Conservation (phyloP, 2,797 vertebrate species). For the Karalla daura region DNA sequence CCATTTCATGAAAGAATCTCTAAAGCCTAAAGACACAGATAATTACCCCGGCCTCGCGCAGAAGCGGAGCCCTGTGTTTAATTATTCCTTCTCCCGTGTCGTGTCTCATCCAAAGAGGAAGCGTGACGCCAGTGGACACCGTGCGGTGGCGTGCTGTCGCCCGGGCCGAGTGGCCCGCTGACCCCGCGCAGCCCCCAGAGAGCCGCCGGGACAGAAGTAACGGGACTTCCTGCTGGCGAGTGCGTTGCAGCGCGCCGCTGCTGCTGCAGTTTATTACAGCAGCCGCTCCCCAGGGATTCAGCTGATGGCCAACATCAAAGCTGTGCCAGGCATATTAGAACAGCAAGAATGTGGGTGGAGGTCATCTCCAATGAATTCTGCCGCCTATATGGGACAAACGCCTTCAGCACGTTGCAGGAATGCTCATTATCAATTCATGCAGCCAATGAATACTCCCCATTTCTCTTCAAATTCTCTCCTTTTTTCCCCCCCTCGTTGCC, state of each 20-base stretch:
- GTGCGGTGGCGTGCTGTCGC: constrained; percentile 20
- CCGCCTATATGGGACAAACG: constrained; percentile 74
- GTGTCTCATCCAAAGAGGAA: neutral
- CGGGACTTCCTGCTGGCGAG: constrained; percentile 61
- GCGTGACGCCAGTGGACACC: neutral
- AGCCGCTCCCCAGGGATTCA: constrained; percentile 68
- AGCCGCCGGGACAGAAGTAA: constrained; percentile 36
- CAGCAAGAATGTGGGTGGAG: constrained; percentile 78
- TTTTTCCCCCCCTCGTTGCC: constrained; percentile 21
- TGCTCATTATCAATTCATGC: constrained; percentile 82
- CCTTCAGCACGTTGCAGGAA: constrained; percentile 69
- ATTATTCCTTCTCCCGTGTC: too few species aligned
- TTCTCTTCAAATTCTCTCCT: constrained; percentile 54
- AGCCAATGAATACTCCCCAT: constrained; percentile 55
- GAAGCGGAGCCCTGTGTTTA: too few species aligned
- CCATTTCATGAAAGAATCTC: neutral
- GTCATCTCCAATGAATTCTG: constrained; percentile 78
- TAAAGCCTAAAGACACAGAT: neutral
- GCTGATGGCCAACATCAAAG: constrained; percentile 78
- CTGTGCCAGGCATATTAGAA: constrained; percentile 67
- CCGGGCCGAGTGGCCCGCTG: constrained; percentile 30
- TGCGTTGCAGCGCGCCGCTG: constrained; percentile 19
- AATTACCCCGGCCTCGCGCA: neutral
- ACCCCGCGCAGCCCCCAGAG: constrained; percentile 42
- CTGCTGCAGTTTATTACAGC: constrained; percentile 62